phyloP scores from a whole-genome alignment of 53 echinoderm and acorn worm species.

The Stichopus horrens region DNA sequence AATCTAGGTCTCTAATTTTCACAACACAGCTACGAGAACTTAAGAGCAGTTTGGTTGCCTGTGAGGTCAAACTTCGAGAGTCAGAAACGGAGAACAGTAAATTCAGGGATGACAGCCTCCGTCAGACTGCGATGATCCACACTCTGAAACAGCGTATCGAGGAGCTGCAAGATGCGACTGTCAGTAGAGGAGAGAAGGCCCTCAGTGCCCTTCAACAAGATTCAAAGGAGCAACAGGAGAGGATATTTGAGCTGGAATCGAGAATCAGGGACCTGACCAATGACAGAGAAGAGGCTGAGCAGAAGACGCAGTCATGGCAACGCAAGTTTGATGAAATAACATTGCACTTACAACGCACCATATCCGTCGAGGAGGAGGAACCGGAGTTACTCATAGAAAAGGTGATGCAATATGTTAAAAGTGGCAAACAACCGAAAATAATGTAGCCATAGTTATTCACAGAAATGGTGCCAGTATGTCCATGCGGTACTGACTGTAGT shows the following conservation, averaged over 20 bases:
- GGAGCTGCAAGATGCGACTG: slow-evolving; percentile 56
- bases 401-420: slow-evolving; percentile 50
- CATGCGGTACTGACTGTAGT: too few species aligned
- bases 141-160: slow-evolving; percentile 74
- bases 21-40: slow-evolving; percentile 66
- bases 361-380: slow-evolving; percentile 59
- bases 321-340: slow-evolving; percentile 78
- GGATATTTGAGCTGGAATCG: slow-evolving; percentile 88
- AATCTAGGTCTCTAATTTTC: background rate
- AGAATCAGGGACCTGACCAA: slow-evolving; percentile 68
- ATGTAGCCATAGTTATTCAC: too few species aligned
- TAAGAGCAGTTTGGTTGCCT: slow-evolving; percentile 66
- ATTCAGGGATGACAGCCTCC: slow-evolving; percentile 36
- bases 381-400: slow-evolving; percentile 74
- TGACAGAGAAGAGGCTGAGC: slow-evolving; percentile 81
- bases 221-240: slow-evolving; percentile 64
- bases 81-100: slow-evolving; percentile 46
- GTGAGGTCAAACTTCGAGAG: slow-evolving; percentile 84
- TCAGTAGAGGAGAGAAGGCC: slow-evolving; percentile 77
- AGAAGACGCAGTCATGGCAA: slow-evolving; percentile 62
- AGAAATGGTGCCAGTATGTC: too few species aligned
- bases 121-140: slow-evolving; percentile 71
- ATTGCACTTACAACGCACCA: slow-evolving; percentile 69
- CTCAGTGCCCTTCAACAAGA: slow-evolving; percentile 83
- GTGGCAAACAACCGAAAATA: too few species aligned